A percentile compares a stretch with the other conserved stretches of the same genome.
Evolutionary conservation across 2,113 vertebrate species (phyloP).

Genomic region (Anhinga rufa): DNA sequence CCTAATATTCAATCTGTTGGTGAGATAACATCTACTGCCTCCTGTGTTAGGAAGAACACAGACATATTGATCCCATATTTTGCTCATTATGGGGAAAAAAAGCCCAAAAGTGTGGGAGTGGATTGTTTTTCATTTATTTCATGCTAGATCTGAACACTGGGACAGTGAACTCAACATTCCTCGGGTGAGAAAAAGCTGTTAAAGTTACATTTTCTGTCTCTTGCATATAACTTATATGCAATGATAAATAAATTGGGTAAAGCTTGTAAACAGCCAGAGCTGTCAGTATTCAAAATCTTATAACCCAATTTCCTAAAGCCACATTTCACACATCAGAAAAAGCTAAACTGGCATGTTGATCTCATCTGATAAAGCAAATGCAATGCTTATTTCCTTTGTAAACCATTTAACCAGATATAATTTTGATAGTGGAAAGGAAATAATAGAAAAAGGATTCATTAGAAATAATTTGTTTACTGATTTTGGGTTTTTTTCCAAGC

Average conservation of each 20-base stretch:
- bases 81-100: not conserved
- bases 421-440: conserved; percentile 16
- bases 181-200: not conserved
- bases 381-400: not conserved
- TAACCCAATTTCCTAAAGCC: not conserved
- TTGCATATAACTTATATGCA: not conserved
- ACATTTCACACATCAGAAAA: not conserved
- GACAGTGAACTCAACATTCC: not conserved
- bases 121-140: not conserved
- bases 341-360: not conserved
- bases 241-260: not conserved
- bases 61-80: not conserved
- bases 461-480: conserved; percentile 50
- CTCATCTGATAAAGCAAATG: conserved; percentile 14
- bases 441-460: conserved; percentile 12
- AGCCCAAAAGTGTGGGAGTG: too few species aligned
- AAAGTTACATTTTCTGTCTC: not conserved
- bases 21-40: not conserved
- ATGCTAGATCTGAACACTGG: not conserved
- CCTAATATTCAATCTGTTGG: too few species aligned
- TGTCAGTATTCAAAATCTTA: not conserved
- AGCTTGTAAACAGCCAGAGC: not conserved
- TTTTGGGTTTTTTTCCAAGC: not conserved
- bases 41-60: not conserved
- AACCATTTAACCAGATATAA: conserved; percentile 35